Base-by-base conservation (phyloP, 2,113 vertebrate genomes). In the Toxotes chatareus region DNA sequence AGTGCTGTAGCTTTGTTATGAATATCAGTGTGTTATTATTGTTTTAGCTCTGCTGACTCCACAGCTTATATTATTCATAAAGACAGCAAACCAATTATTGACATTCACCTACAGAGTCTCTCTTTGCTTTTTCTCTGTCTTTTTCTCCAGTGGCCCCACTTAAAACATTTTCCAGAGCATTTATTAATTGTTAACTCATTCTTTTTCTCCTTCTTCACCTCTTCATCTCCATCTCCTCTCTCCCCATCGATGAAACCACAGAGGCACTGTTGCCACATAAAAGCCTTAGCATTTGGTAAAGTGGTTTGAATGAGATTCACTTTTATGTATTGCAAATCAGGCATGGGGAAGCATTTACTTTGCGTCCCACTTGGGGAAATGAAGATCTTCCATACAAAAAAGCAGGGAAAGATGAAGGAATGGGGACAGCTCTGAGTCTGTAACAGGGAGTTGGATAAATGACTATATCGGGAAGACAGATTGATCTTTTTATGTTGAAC, bases 401-500 rank as follows among this genome's bases (percentile, higher is more conserved):
- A 70, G 72, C 64, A 78, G 66, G 60, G 72, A 66, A 71, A 80
- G 73, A 84, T 80, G 83, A 85, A 90, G 86, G 86, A 89, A 86
- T 82, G 77, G n/a, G 88, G 87, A 74, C 83, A 86, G 81, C 67
- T 62, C 70, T 73, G 55, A 36, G 59, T 79, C 80, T 87, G 79
- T 76, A 79, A 74, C 55, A 87, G 61, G 73, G 73, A 80, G 82
- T 79, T 34, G 34, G 82, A 88, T 86, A 88, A 91, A 88, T 65
- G 84, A 60, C 84, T 73, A 67, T 47, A 81, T 84, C 10, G 14
- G 34, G 69, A 69, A 72, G 83, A 85, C 56, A 82, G 83, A 67
- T 86, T 86, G 71, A 82, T 90, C 62, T 89, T 92, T 91, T 83
- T 72, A 78, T 86, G 84, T 72, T 83, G 84, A 90, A 90, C 82